phyloP scores from a whole-genome alignment of 2,113 vertebrate genomes.

The Danionella cerebrum region DNA sequence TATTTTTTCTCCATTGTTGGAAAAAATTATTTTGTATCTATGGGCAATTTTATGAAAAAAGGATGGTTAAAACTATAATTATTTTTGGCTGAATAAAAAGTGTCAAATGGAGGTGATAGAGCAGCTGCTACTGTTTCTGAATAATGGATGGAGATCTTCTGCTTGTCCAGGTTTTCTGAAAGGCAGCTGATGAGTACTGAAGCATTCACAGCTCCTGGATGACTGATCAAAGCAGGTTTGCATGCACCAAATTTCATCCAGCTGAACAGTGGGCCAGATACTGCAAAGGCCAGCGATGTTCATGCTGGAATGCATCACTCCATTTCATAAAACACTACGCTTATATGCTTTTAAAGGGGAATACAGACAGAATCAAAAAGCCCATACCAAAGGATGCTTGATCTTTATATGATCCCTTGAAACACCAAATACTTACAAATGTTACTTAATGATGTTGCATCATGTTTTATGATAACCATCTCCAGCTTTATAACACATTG shows the following conservation, averaged over 20 bases:
- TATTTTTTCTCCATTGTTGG: too few species aligned
- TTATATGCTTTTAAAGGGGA: too few species aligned
- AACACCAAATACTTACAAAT: too few species aligned
- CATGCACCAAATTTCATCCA: not conserved
- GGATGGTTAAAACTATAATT: too few species aligned
- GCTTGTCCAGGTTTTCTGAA: not conserved
- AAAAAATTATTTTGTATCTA: too few species aligned
- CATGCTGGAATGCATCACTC: not conserved
- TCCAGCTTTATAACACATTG: too few species aligned
- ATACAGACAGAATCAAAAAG: too few species aligned
- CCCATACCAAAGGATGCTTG: too few species aligned
- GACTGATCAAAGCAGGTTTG: slow-evolving; percentile 6
- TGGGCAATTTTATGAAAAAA: too few species aligned
- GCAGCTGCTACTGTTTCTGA: not conserved
- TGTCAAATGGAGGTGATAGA: not conserved
- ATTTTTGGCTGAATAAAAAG: not conserved
- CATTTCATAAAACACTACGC: not conserved
- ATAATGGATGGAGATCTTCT: not conserved
- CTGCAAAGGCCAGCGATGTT: not conserved
- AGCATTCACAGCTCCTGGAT: not conserved
- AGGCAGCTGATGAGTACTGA: not conserved
- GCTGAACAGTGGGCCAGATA: not conserved
- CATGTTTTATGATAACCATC: too few species aligned
- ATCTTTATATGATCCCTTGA: too few species aligned
- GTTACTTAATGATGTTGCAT: too few species aligned